Percentiles rank a stretch among this genome's conserved stretches.
Evolutionary conservation across 2,113 vertebrate species (phyloP).

Genomic region (Anseranas semipalmata): DNA sequence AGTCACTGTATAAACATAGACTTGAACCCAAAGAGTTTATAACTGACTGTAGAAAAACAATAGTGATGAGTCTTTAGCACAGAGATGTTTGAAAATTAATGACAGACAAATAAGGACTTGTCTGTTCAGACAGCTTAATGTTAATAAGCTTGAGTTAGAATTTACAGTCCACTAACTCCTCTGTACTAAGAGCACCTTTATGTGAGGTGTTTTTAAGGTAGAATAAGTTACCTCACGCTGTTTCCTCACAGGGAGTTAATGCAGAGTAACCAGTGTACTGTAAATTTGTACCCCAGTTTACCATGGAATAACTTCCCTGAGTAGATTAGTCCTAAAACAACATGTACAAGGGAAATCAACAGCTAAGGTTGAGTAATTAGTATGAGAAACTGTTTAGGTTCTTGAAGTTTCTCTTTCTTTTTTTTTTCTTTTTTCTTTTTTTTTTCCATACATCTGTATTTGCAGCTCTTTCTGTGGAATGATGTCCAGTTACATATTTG

Average conservation of each 20-base stretch:
- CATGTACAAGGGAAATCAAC: neutral
- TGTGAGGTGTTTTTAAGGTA: conserved; percentile 33
- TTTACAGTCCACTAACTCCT: conserved; percentile 61
- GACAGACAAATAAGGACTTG: conserved; percentile 30
- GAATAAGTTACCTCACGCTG: conserved; percentile 57
- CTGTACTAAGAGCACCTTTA: conserved; percentile 36
- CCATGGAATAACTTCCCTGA: neutral
- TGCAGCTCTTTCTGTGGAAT: neutral
- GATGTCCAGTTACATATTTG: neutral
- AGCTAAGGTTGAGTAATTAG: neutral
- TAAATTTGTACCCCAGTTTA: conserved; percentile 60
- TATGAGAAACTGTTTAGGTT: neutral
- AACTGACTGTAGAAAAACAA: neutral
- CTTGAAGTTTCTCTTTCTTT: neutral
- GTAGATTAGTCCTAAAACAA: conserved; percentile 8
- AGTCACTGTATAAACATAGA: neutral
- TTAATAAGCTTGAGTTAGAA: conserved; percentile 49
- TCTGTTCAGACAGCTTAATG: conserved; percentile 41
- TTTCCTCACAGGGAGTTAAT: conserved; percentile 67
- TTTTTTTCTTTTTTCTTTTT: neutral
- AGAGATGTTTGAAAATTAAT: conserved; percentile 23
- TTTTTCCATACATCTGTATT: neutral
- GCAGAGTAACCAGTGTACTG: conserved; percentile 61
- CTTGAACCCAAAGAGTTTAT: neutral
- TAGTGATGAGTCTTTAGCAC: neutral